Conservation (phyloP, 2,888 invertebrate species). For the Chrysolina oricalcia region DNA sequence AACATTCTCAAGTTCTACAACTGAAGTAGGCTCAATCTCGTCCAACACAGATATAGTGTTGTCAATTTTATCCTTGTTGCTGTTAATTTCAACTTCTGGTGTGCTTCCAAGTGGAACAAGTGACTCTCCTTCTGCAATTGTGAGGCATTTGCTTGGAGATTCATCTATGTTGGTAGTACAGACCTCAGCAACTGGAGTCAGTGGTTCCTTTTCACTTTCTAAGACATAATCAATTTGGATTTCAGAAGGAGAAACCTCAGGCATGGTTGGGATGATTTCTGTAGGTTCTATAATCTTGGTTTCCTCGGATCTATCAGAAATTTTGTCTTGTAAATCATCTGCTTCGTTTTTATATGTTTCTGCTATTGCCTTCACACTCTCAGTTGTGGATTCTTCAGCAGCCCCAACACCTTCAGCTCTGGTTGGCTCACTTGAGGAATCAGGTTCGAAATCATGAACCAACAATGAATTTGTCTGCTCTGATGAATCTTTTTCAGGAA, state of each 20-base stretch:
- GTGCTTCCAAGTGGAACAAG: neutral
- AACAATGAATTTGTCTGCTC: neutral
- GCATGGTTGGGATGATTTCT: neutral
- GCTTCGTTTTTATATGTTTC: neutral
- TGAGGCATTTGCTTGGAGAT: neutral
- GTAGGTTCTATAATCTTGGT: neutral
- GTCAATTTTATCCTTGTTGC: neutral
- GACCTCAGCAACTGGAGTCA: neutral
- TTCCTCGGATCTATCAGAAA: neutral
- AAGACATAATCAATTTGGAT: neutral
- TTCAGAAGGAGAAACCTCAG: neutral
- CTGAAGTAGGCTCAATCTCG: neutral
- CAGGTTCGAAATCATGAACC: neutral
- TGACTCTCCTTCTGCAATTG: neutral
- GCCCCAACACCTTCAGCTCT: neutral
- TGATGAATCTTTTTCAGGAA: neutral
- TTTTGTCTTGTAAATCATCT: neutral
- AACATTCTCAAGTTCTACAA: neutral
- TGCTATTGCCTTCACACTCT: neutral
- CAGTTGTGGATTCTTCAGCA: neutral
- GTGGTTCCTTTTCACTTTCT: neutral
- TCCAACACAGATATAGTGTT: neutral
- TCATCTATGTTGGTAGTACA: neutral
- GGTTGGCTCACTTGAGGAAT: neutral
- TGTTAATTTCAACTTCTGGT: neutral